Base-by-base conservation (phyloP, 2,888 invertebrate species). In the Lasioglossum vierecki region DNA sequence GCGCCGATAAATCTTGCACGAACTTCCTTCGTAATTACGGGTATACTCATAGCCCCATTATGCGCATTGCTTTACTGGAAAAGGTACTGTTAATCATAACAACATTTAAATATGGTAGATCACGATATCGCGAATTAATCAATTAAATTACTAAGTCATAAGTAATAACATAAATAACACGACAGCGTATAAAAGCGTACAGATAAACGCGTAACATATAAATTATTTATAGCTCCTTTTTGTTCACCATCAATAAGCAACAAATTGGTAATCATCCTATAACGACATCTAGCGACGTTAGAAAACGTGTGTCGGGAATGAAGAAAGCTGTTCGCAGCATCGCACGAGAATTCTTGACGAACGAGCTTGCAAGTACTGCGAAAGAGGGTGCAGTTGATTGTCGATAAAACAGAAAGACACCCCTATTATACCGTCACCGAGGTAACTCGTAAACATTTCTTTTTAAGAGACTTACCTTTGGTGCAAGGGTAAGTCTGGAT, bases 371-470 rank as follows among this genome's bases (percentile, higher is more conserved):
- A 82, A 63, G 74, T 60, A 60, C 44, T 11, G 26, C 4, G 85
- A 87, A 49, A 18, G 53, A 15, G 72, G 44, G 80, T 79, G 26
- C 83, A 75, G 79, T 49, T n/a, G 74, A 46, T 46, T 39, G 88
- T 82, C 90, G 90, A 88, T 90, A 90, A 88, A 49, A 82, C 39
- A 90, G 90, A 22, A 76, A 76, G 39, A 13, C 53, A 46, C 26
- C 26, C 0, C 22, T 26, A 0, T 2, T 1, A 26, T 63, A 15
- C 13, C 5, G 26, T 30, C 5, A 63, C 15, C 57, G n/a, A 57
- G 57, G 9, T 57, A 57, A 57, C 57, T 57, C n/a, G 5, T 22
- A 2, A 22, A 22, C 22, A 8, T 22, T 9, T 53, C 35, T 9
- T n/a, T n/a, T 53, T n/a, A n/a, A 53, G 9, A n/a, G 9, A 53